These are phyloP conservation scores for Nomada goodeniana DNA, from an alignment of 2,888 invertebrate species.

Conservation along the genomic window DNA sequence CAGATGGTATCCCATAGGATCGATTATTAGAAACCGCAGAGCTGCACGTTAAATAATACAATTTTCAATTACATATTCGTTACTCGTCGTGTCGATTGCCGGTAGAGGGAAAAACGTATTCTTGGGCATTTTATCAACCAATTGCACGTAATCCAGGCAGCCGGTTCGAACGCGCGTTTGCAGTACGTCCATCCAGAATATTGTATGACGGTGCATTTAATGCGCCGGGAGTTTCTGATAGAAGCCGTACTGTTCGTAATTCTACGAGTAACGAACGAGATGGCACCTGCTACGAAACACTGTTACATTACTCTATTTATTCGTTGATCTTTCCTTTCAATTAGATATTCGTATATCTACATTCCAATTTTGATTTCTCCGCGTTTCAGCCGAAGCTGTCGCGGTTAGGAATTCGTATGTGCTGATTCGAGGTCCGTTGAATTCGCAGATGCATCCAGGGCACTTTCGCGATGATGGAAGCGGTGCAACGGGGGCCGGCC, in stretches of 20 bases:
- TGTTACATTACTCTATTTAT: too few relatives aligned
- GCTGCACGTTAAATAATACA: background rate
- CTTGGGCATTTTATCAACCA: constrained; percentile 32
- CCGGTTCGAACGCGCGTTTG: background rate
- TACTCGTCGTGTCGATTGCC: background rate
- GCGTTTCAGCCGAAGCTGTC: background rate
- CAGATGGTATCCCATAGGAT: too few relatives aligned
- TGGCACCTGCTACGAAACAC: too few relatives aligned
- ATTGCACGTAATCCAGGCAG: background rate
- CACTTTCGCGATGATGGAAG: constrained; percentile 4
- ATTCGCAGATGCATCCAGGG: constrained; percentile 12
- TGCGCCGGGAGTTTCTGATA: background rate
- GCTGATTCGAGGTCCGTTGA: background rate
- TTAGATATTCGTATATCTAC: too few relatives aligned
- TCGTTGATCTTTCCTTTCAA: too few relatives aligned
- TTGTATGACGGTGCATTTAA: constrained; percentile 6
- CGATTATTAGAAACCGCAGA: too few relatives aligned
- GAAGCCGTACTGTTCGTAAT: background rate
- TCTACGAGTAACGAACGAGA: background rate
- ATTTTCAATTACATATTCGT: background rate
- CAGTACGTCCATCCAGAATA: background rate
- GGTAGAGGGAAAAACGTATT: constrained; percentile 24
- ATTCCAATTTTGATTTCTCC: too few relatives aligned
- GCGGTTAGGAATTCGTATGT: background rate
- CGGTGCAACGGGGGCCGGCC: constrained; percentile 14